These are phyloP conservation scores for Ascidia mentula DNA, from an alignment of 23 tunicate species.

Conservation along the genomic window DNA sequence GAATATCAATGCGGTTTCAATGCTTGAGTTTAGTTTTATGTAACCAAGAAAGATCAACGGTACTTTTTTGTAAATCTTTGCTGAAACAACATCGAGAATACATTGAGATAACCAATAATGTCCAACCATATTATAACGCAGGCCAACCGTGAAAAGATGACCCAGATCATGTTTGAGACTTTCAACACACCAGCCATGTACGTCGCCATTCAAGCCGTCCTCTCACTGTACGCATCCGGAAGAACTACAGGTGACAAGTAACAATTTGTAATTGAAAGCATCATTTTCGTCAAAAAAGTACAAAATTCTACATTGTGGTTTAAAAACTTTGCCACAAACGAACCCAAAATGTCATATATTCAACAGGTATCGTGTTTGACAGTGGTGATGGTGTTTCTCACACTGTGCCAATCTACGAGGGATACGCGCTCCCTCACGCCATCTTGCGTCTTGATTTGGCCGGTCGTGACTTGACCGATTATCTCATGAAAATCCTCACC, in stretches of 20 bases:
- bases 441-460: conserved; percentile 35
- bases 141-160: conserved; percentile 99
- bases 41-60: background rate
- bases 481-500: conserved; percentile 38
- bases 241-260: conserved; percentile 10
- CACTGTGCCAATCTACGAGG: background rate
- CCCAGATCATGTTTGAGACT: conserved; percentile 98
- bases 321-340: too few species aligned
- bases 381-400: background rate
- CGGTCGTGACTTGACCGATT: conserved; percentile 27
- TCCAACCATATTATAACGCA: background rate
- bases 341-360: too few species aligned
- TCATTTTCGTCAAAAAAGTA: background rate
- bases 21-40: too few species aligned
- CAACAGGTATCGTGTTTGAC: background rate
- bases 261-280: background rate
- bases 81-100: background rate
- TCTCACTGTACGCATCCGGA: conserved; percentile 52
- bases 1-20: conserved; percentile 86
- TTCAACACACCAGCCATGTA: conserved; percentile 99
- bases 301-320: too few species aligned
- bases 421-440: conserved; percentile 22
- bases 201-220: conserved; percentile 97
- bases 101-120: too few species aligned
- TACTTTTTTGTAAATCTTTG: background rate